Evolutionary conservation across 2,888 invertebrate genomes (phyloP).

Genomic region (Polydrusus tereticollis): DNA sequence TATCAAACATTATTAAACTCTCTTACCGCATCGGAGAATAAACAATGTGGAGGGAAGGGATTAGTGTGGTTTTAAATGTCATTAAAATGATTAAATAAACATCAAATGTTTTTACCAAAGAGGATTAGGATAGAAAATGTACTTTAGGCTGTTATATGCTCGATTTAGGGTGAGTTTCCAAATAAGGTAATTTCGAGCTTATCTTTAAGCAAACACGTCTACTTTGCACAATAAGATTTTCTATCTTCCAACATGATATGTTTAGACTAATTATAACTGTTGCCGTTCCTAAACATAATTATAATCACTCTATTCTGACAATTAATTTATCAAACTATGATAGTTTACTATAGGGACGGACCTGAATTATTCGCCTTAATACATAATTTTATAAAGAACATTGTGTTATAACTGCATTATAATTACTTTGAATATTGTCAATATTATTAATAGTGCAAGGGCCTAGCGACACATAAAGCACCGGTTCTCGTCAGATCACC

Average conservation of each 20-base stretch:
- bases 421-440: too few species aligned
- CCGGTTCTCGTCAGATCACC: too few species aligned
- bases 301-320: constrained; percentile 21
- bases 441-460: too few species aligned
- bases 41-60: constrained; percentile 18
- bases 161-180: constrained; percentile 63
- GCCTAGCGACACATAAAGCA: too few species aligned
- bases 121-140: constrained; percentile 26
- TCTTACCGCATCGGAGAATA: constrained; percentile 12
- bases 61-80: constrained; percentile 37
- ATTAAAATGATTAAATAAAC: constrained; percentile 35
- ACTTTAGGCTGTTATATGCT: constrained; percentile 39
- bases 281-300: constrained; percentile 24
- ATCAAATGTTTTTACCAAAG: constrained; percentile 31
- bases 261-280: constrained; percentile 43
- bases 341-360: neutral
- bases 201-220: constrained; percentile 64
- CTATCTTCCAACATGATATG: constrained; percentile 26
- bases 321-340: constrained; percentile 32
- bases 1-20: constrained; percentile 28
- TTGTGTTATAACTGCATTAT: too few species aligned
- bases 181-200: constrained; percentile 64
- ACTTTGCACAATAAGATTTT: constrained; percentile 47
- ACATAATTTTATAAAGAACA: too few species aligned
- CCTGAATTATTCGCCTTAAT: too few species aligned